A percentile compares a stretch with the other conserved stretches of the same genome.
phyloP scores from a whole-genome alignment of 2,113 vertebrate genomes.

The Psophia crepitans region DNA sequence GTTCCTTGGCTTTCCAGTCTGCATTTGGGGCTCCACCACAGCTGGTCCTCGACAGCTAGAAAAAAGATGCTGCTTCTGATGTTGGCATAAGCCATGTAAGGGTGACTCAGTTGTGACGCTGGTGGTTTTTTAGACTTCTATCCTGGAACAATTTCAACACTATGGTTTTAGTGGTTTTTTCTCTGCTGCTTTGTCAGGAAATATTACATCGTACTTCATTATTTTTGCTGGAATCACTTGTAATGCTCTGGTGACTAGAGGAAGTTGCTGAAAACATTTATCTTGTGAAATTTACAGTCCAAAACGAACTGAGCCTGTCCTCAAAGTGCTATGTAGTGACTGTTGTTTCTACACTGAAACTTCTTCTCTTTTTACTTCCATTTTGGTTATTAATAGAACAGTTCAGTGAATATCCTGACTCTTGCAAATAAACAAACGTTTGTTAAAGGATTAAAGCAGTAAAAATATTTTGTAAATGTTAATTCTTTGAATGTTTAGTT shows the following conservation, averaged over 20 bases:
- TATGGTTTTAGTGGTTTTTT: not conserved
- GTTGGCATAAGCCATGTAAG: not conserved
- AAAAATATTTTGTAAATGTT: not conserved
- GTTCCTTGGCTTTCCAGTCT: not conserved
- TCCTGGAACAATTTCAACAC: not conserved
- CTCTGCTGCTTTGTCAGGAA: conserved; percentile 12
- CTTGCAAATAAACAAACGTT: not conserved
- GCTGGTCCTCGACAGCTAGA: not conserved
- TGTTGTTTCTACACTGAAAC: not conserved
- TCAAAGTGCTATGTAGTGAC: accelerated
- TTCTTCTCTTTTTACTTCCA: not conserved
- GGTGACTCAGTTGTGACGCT: not conserved
- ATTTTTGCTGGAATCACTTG: conserved; percentile 18
- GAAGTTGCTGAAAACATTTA: not conserved
- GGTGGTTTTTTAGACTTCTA: not conserved
- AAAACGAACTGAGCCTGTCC: not conserved
- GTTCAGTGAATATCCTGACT: not conserved
- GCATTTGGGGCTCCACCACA: not conserved
- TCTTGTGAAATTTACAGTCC: not conserved
- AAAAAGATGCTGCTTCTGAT: not conserved
- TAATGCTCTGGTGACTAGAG: not conserved
- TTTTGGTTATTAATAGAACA: not conserved
- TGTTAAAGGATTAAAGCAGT: not conserved
- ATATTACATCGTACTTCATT: not conserved
- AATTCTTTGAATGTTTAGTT: not conserved